Evolutionary conservation across 2,113 vertebrate genomes (phyloP).

Genomic region (Carlito syrichta): DNA sequence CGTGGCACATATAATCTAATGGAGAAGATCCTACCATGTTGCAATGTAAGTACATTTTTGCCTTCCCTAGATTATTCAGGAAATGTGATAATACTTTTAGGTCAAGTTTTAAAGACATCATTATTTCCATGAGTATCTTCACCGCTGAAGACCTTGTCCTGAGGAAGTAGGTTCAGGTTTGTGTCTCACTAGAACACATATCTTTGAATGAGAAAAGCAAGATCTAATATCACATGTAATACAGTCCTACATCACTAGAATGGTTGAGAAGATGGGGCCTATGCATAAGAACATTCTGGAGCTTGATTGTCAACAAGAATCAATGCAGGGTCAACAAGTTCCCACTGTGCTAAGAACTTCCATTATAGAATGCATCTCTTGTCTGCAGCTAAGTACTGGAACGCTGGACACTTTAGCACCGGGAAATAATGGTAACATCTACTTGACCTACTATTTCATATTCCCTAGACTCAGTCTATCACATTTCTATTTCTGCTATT

Average conservation of each 20-base stretch:
- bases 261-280: not conserved
- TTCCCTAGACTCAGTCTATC: not conserved
- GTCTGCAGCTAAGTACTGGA: not conserved
- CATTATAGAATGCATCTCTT: not conserved
- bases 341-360: not conserved
- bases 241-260: not conserved
- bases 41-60: not conserved
- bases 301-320: not conserved
- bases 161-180: not conserved
- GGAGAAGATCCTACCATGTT: not conserved
- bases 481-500: not conserved
- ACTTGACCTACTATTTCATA: constrained; percentile 17
- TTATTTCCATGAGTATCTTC: not conserved
- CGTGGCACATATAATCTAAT: not conserved
- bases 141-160: not conserved
- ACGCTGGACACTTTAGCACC: not conserved
- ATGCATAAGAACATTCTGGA: not conserved
- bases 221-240: not conserved
- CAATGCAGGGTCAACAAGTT: not conserved
- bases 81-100: not conserved
- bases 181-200: not conserved
- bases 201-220: constrained; percentile 1
- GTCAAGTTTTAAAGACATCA: constrained; percentile 31
- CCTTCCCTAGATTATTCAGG: not conserved
- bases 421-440: not conserved